Percentiles rank a stretch among this genome's conserved stretches.
Evolutionary conservation across 2,888 invertebrate species (phyloP).

Genomic region (Philereme transversata): DNA sequence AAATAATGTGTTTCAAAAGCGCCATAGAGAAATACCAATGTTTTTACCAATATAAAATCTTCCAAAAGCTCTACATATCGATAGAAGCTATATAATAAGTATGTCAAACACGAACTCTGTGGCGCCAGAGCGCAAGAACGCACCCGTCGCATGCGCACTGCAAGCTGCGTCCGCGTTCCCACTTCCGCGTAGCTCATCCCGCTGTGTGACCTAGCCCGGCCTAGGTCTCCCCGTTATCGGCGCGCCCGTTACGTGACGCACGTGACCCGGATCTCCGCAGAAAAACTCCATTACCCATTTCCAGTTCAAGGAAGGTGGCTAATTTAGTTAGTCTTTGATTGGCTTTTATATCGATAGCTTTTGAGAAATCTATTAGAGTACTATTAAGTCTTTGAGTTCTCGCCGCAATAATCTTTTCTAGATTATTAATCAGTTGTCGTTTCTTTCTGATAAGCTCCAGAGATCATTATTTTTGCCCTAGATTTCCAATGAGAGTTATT

Average conservation of each 20-base stretch:
- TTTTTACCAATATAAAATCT: no score
- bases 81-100: no score
- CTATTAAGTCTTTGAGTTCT: background rate
- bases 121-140: constrained; percentile 22
- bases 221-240: constrained; percentile 74
- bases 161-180: constrained; percentile 64
- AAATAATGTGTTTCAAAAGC: no score
- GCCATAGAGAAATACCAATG: no score
- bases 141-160: constrained; percentile 24
- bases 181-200: constrained; percentile 82
- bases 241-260: constrained; percentile 79
- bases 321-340: constrained; percentile 4
- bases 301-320: constrained; percentile 25
- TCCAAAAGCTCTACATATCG: no score
- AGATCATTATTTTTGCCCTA: no score
- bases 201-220: constrained; percentile 77
- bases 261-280: constrained; percentile 75
- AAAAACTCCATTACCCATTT: constrained; percentile 48
- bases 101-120: background rate
- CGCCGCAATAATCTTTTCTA: background rate
- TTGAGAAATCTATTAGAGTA: background rate
- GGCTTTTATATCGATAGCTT: background rate
- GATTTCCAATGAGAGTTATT: no score
- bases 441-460: no score
- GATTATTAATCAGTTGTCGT: no score